Percentiles rank a stretch among this genome's conserved stretches.
These are phyloP conservation scores for Orbicella faveolata DNA, from an alignment of 64 coral and sea anemone genomes.

Conservation along the genomic window DNA sequence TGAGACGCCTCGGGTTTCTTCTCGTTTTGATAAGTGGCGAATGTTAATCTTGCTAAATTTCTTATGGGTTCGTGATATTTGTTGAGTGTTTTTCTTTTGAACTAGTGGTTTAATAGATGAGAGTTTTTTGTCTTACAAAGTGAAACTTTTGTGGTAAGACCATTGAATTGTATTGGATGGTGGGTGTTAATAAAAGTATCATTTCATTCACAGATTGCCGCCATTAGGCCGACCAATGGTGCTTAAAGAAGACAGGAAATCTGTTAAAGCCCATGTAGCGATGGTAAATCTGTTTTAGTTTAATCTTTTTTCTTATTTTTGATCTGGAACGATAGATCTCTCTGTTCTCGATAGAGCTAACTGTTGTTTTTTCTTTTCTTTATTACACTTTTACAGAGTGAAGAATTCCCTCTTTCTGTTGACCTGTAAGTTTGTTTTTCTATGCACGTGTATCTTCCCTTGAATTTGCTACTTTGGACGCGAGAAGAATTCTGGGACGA, in stretches of 20 bases:
- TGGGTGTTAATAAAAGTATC: background rate
- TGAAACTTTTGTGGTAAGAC: background rate
- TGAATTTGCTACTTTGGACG: background rate
- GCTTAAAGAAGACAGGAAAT: slow-evolving; percentile 91
- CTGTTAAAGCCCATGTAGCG: slow-evolving; percentile 81
- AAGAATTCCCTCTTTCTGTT: slow-evolving; percentile 83
- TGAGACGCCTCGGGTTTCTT: no score
- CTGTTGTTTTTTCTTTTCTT: background rate
- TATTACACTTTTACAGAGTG: slow-evolving; percentile 50
- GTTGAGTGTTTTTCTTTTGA: no score
- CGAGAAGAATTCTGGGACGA: no score
- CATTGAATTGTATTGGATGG: no score
- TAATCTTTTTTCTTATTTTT: background rate
- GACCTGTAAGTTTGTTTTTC: slow-evolving; percentile 78
- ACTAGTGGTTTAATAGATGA: no score
- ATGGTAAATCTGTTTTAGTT: slow-evolving; percentile 54
- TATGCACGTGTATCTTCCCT: background rate
- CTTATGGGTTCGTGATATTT: no score
- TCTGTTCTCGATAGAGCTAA: background rate
- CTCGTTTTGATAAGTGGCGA: no score
- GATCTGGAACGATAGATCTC: background rate
- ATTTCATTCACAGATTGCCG: slow-evolving; percentile 62
- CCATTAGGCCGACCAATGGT: slow-evolving; percentile 67
- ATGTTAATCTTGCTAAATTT: no score
- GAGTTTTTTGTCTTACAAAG: background rate